A percentile compares a stretch with the other conserved stretches of the same genome.
Conservation (phyloP, 64 coral and sea anemone species). For the Montipora capricornis region DNA sequence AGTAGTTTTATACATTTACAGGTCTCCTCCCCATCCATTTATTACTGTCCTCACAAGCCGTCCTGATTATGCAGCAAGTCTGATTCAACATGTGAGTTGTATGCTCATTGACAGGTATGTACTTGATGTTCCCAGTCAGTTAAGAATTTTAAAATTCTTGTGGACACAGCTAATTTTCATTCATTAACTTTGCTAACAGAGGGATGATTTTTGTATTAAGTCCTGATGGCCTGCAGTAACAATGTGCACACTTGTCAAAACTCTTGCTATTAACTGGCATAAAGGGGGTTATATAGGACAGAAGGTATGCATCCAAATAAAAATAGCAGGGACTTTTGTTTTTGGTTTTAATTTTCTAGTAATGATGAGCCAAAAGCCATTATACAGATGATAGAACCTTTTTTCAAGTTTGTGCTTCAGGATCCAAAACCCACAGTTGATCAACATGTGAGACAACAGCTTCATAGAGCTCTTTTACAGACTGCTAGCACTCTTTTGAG, state of each 20-base stretch:
- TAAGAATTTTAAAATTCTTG: too few species aligned
- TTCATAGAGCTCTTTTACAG: conserved; percentile 38
- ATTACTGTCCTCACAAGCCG: conserved; percentile 59
- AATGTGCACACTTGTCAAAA: too few species aligned
- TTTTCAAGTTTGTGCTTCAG: conserved; percentile 66
- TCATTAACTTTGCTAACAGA: too few species aligned
- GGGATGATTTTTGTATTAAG: too few species aligned
- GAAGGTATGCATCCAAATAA: too few species aligned
- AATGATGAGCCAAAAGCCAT: background rate
- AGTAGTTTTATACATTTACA: background rate
- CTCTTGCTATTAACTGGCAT: too few species aligned
- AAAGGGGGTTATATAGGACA: too few species aligned
- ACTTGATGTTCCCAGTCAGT: background rate
- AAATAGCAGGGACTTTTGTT: too few species aligned
- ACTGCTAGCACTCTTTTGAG: conserved; percentile 24
- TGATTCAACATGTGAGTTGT: conserved; percentile 27
- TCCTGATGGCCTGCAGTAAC: too few species aligned
- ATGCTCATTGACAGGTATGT: conserved; percentile 41
- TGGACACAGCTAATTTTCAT: too few species aligned
- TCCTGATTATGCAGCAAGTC: conserved; percentile 30
- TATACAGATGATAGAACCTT: conserved; percentile 58
- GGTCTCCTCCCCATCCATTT: conserved; percentile 67
- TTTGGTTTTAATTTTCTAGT: background rate
- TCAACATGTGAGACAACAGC: conserved; percentile 23
- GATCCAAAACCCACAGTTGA: conserved; percentile 48